Percentiles rank a stretch among this genome's conserved stretches.
phyloP scores from a whole-genome alignment of 2,113 vertebrate species.

The Chaetorhynchus papuensis region DNA sequence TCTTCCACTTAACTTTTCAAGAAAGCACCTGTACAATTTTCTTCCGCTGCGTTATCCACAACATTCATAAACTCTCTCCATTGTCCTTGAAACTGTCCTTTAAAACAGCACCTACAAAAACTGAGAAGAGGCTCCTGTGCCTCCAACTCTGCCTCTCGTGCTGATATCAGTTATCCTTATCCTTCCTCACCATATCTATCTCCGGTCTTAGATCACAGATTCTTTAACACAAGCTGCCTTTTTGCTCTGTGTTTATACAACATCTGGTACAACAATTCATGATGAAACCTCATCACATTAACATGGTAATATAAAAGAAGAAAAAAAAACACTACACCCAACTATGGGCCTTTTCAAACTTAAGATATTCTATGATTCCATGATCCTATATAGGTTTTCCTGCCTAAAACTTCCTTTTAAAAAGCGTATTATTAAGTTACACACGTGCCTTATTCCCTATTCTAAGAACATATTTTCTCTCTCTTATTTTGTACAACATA shows the following conservation, averaged over 20 bases:
- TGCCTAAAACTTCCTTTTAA: neutral
- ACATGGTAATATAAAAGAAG: neutral
- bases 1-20: neutral
- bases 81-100: neutral
- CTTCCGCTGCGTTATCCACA: neutral
- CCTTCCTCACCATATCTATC: neutral
- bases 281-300: neutral
- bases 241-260: neutral
- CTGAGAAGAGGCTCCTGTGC: neutral
- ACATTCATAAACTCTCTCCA: neutral
- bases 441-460: neutral
- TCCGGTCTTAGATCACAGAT: neutral
- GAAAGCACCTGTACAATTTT: neutral
- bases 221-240: neutral
- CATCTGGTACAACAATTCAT: neutral
- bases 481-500: neutral
- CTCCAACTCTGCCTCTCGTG: neutral
- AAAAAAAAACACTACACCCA: neutral
- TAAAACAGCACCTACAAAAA: neutral
- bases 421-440: neutral
- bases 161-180: neutral
- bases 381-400: neutral
- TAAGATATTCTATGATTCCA: neutral
- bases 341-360: neutral
- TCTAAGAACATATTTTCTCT: neutral